Conservation (phyloP, 2,888 invertebrate genomes). For the Abrostola tripartita region DNA sequence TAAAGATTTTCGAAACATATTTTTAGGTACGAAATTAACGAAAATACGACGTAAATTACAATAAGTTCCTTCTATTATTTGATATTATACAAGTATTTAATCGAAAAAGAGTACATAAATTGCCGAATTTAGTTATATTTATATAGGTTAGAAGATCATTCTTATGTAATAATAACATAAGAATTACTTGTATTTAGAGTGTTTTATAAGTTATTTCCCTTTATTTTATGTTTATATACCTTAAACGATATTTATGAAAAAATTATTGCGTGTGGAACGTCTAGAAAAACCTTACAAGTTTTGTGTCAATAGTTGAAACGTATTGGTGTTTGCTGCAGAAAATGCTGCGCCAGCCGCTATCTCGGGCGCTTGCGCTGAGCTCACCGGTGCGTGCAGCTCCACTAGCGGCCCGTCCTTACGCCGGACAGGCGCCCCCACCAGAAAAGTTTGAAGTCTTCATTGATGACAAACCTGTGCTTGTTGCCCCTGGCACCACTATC, state of each 20-base stretch:
- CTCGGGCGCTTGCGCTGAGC: conserved; percentile 89
- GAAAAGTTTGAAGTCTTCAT: conserved; percentile 98
- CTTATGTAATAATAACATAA: conserved; percentile 87
- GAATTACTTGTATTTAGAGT: conserved; percentile 62
- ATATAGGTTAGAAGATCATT: conserved; percentile 81
- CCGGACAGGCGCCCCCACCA: conserved; percentile 87
- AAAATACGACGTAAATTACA: conserved; percentile 61
- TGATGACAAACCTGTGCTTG: conserved; percentile 98
- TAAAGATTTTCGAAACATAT: conserved; percentile 60
- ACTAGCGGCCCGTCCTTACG: conserved; percentile 81
- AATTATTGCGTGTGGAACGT: conserved; percentile 2
- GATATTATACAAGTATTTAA: conserved; percentile 12
- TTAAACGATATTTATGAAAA: conserved; percentile 5
- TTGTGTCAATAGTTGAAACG: conserved; percentile 49
- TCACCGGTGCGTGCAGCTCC: conserved; percentile 79
- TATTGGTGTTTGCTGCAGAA: conserved; percentile 73
- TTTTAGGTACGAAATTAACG: conserved; percentile 70
- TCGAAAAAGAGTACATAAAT: conserved; percentile 10
- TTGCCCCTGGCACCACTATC: conserved; percentile 98
- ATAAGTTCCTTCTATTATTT: conserved; percentile 38
- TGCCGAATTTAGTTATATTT: conserved; percentile 41
- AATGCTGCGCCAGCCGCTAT: conserved; percentile 94
- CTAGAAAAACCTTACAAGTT: conserved; percentile 19
- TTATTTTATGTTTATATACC: conserved; percentile 1
- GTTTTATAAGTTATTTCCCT: conserved; percentile 24